Conservation (phyloP, 2,888 invertebrate species). For the Drosophila tripunctata region DNA sequence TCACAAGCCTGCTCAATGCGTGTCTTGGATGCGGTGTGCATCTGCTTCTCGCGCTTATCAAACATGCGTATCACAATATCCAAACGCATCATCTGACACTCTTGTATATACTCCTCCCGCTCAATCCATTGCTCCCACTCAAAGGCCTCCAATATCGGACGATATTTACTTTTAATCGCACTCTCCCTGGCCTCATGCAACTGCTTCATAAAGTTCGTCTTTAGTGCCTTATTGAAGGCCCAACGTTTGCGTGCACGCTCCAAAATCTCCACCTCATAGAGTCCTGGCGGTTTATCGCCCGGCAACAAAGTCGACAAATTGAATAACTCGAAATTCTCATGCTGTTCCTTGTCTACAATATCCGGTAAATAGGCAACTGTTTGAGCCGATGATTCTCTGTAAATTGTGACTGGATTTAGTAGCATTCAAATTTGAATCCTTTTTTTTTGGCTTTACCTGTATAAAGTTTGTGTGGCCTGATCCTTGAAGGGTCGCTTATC, state of each 20-base stretch:
- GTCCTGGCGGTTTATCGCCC: constrained; percentile 77
- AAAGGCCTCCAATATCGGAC: constrained; percentile 90
- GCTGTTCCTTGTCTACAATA: constrained; percentile 54
- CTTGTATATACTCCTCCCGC: constrained; percentile 91
- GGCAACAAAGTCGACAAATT: constrained; percentile 75
- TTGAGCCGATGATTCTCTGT: constrained; percentile 83
- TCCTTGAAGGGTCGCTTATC: constrained; percentile 61
- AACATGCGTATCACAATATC: constrained; percentile 86
- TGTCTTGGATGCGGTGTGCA: constrained; percentile 76
- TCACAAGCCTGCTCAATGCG: constrained; percentile 86
- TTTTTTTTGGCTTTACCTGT: constrained; percentile 62
- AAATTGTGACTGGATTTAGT: not conserved
- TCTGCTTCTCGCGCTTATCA: constrained; percentile 85
- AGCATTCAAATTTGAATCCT: too few species aligned
- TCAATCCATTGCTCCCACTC: constrained; percentile 93
- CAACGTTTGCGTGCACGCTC: constrained; percentile 88
- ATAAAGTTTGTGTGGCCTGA: constrained; percentile 81
- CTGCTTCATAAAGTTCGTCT: constrained; percentile 85
- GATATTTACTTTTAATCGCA: constrained; percentile 82
- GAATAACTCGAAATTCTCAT: constrained; percentile 77
- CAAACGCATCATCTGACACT: constrained; percentile 88
- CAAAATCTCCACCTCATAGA: constrained; percentile 86
- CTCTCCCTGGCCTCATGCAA: constrained; percentile 85
- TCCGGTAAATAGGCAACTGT: constrained; percentile 81
- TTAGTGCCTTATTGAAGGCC: constrained; percentile 87